These are phyloP conservation scores for Salvelinus fontinalis DNA, from an alignment of 2,113 vertebrate species.

Conservation along the genomic window DNA sequence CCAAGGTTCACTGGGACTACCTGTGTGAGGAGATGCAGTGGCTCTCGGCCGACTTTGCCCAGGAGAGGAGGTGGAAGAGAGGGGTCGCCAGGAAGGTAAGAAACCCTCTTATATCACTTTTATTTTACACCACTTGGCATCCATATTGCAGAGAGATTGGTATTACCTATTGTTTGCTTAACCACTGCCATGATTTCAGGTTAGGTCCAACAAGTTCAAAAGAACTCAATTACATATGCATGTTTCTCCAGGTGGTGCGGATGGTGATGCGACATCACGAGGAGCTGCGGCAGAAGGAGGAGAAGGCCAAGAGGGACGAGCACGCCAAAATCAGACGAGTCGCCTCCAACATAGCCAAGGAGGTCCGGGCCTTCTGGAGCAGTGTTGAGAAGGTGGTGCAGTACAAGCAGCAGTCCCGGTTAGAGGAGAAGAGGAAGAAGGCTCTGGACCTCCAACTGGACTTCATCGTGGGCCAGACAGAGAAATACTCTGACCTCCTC, in stretches of 20 bases:
- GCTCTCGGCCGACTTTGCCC: conserved; percentile 91
- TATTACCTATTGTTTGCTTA: no score
- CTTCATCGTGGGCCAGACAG: conserved; percentile 93
- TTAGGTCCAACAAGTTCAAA: neutral
- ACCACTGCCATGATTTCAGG: neutral
- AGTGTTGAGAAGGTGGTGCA: conserved; percentile 95
- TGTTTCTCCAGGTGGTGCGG: conserved; percentile 80
- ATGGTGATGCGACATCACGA: conserved; percentile 95
- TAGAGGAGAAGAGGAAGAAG: conserved; percentile 93
- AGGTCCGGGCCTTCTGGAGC: conserved; percentile 92
- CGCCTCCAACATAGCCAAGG: conserved; percentile 88
- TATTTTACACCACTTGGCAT: no score
- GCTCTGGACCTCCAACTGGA: conserved; percentile 91
- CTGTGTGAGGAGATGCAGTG: conserved; percentile 97
- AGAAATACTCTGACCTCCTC: conserved; percentile 91
- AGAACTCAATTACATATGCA: neutral
- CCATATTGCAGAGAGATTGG: no score
- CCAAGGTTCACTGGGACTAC: conserved; percentile 93
- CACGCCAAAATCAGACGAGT: conserved; percentile 89
- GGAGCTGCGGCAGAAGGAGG: conserved; percentile 89
- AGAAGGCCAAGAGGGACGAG: conserved; percentile 87
- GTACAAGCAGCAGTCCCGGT: conserved; percentile 92
- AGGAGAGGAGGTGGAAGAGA: conserved; percentile 91
- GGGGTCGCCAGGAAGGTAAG: conserved; percentile 89
- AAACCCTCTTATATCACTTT: no score